Evolutionary conservation across 2,797 vertebrate species (phyloP).

Genomic region (Emys orbicularis): DNA sequence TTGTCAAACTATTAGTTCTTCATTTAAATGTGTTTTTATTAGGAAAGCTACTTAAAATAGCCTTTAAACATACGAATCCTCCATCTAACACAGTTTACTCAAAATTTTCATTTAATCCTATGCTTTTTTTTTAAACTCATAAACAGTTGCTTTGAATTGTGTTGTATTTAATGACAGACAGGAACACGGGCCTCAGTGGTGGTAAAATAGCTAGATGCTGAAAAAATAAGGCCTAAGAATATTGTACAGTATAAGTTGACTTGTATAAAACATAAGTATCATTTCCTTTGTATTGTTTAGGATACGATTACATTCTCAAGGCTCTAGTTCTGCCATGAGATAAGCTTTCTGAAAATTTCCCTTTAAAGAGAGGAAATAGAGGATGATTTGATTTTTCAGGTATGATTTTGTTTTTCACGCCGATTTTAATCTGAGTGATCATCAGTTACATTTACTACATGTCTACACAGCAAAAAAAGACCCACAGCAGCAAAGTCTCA

Average conservation of each 20-base stretch:
- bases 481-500: not conserved
- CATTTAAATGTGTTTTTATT: not conserved
- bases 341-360: not conserved
- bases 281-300: not conserved
- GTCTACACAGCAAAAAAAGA: not conserved
- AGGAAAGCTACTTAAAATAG: not conserved
- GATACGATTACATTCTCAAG: not conserved
- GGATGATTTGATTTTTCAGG: not conserved
- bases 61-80: not conserved
- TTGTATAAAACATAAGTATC: fast-evolving
- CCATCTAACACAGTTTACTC: not conserved
- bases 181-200: not conserved
- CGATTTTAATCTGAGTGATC: not conserved
- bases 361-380: not conserved
- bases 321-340: not conserved
- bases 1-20: not conserved
- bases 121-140: fast-evolving
- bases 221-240: not conserved
- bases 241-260: not conserved
- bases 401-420: not conserved
- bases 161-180: not conserved
- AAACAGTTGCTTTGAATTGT: not conserved
- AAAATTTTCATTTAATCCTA: not conserved
- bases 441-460: not conserved
- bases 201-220: not conserved